Evolutionary conservation across 2,888 invertebrate species (phyloP).

Genomic region (Andricus quercusramuli): DNA sequence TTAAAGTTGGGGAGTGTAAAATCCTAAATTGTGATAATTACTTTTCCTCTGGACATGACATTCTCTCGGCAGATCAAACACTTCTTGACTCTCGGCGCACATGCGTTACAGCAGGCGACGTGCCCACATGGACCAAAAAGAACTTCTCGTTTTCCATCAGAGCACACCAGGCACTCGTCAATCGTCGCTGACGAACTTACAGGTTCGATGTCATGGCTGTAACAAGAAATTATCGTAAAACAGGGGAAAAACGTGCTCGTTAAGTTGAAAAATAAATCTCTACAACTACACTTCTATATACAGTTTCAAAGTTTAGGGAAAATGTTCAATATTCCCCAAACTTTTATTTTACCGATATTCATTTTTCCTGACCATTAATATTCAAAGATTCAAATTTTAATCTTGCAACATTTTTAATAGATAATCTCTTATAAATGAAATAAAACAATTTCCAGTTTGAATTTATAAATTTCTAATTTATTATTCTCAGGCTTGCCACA

Average conservation of each 20-base stretch:
- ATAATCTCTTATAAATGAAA: no score
- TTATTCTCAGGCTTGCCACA: no score
- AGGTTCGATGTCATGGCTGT: conserved; percentile 71
- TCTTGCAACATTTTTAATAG: no score
- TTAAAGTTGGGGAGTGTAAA: neutral
- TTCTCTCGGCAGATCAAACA: conserved; percentile 95
- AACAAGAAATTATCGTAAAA: conserved; percentile 12
- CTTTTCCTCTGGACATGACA: conserved; percentile 89
- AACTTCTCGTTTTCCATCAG: conserved; percentile 94
- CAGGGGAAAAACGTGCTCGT: no score
- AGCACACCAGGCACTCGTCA: conserved; percentile 97
- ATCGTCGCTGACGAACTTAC: conserved; percentile 80
- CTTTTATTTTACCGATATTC: no score
- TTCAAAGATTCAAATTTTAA: no score
- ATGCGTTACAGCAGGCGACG: conserved; percentile 94
- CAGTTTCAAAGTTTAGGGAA: neutral
- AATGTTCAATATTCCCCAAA: no score
- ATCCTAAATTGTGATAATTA: conserved; percentile 68
- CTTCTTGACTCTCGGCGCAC: conserved; percentile 95
- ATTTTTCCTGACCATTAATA: no score
- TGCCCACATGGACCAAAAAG: conserved; percentile 95
- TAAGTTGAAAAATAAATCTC: conserved; percentile 18
- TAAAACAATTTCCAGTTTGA: no score
- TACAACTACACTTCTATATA: neutral
- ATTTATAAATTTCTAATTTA: no score